Percentiles rank a stretch among this genome's conserved stretches.
phyloP scores from a whole-genome alignment of 2,888 invertebrate genomes.

The Stenolophus ochropezus region DNA sequence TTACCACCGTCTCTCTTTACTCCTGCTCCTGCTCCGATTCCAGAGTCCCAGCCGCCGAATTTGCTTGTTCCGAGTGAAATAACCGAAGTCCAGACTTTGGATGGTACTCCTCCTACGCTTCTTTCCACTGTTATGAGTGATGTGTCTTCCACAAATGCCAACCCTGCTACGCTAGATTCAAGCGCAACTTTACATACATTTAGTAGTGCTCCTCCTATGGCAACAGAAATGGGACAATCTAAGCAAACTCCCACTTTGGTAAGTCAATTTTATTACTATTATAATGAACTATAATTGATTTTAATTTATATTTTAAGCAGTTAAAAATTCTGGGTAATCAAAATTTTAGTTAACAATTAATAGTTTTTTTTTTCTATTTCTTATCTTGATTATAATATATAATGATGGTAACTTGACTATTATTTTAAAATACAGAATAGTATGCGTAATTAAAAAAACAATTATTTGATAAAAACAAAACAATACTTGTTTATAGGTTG shows the following conservation, averaged over 20 bases:
- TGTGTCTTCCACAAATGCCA: slow-evolving; percentile 39
- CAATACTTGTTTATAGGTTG: too few species aligned
- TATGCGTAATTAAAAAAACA: too few species aligned
- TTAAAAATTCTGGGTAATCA: too few species aligned
- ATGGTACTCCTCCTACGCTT: slow-evolving; percentile 26
- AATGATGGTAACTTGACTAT: too few species aligned
- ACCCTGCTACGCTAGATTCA: slow-evolving; percentile 47
- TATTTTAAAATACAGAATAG: too few species aligned
- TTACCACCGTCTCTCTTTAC: slow-evolving; percentile 41
- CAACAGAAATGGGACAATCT: not conserved
- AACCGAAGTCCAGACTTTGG: slow-evolving; percentile 49
- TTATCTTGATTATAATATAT: too few species aligned
- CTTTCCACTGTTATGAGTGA: slow-evolving; percentile 47
- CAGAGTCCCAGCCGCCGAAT: slow-evolving; percentile 12
- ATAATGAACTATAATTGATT: too few species aligned
- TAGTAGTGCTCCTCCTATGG: slow-evolving; percentile 2
- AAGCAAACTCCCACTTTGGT: slow-evolving; percentile 22
- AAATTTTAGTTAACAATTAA: too few species aligned
- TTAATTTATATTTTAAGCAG: too few species aligned
- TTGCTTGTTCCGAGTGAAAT: slow-evolving; percentile 41
- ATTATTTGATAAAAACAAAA: too few species aligned
- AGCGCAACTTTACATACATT: slow-evolving; percentile 42
- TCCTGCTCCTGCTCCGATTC: slow-evolving; percentile 44
- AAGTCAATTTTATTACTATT: not conserved
- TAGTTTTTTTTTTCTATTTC: too few species aligned